Evolutionary conservation across 2,113 vertebrate species (phyloP), one percentile per base, ranked within the genome.

Genomic region (Embiotoca jacksoni): DNA sequence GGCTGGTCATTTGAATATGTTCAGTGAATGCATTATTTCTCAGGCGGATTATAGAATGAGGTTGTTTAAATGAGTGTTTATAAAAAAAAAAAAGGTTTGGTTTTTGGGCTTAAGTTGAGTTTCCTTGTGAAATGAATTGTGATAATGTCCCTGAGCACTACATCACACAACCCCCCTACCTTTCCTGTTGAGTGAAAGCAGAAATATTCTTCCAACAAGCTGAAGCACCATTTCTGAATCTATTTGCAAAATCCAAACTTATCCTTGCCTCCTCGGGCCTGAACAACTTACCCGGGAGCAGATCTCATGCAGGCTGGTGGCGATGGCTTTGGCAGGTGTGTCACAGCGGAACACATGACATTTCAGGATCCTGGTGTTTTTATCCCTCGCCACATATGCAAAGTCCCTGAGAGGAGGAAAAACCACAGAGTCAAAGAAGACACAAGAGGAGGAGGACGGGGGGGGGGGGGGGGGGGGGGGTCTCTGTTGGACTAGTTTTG

Each of bases 341-440:
- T 99, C 98, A 97, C 98, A 99, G 90, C 98, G 97, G 89, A 99
- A 99, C 82, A 99, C 98, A 92, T 99, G 98, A 95, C 98, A 99
- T 97, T 99, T 99, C 94, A 99, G 93, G 90, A 99, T 97, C 82
- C 98, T 95, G 7, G 98, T 99, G 80, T 99, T 97, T 93, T 96
- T 98, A 90, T 99, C 98, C 91, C 98, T 96, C 0, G 98, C 98
- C 88, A 99, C 98, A 0, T 99, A 99, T 53, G 98, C 98, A 88
- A 99, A 99, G 88, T 99, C 98, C 92, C 98, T 99, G 92, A 11
- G 52, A 58, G 73, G 16, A 82, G 41, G 67, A 14, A 49, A 55
- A 61, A 62, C 79, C 37, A 36, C 16, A 46, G 59, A 41, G 54
- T 78, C 33, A 80, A 46, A 2, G 9, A 60, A 52, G 15, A 67